These are phyloP conservation scores for Sesamia inferens DNA, from an alignment of 2,888 invertebrate species.

Conservation along the genomic window DNA sequence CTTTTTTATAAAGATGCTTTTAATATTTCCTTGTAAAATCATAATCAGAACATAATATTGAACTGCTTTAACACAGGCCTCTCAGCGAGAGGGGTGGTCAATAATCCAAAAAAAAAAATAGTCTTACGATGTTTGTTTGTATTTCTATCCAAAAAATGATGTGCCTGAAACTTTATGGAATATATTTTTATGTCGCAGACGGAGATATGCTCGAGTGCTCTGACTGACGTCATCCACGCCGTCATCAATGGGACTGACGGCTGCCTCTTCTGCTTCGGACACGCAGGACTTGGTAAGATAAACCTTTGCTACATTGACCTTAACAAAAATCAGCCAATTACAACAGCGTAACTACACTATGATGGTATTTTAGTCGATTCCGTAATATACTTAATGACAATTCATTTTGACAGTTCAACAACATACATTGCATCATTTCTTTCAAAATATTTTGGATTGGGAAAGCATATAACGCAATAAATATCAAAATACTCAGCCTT, in stretches of 20 bases:
- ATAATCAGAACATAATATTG: too few relatives aligned
- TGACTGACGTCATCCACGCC: slow-evolving; percentile 98
- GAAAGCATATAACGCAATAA: neutral
- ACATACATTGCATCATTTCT: neutral
- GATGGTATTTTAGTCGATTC: too few relatives aligned
- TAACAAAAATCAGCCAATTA: neutral
- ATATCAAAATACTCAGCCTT: neutral
- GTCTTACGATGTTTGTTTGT: too few relatives aligned
- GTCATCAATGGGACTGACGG: slow-evolving; percentile 98
- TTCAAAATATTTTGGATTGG: neutral
- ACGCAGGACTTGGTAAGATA: slow-evolving; percentile 94
- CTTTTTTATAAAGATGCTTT: too few relatives aligned
- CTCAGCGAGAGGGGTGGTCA: too few relatives aligned
- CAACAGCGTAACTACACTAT: neutral
- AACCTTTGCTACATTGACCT: neutral
- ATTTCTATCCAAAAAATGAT: neutral
- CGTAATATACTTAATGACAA: neutral
- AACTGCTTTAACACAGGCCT: too few relatives aligned
- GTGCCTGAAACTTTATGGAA: neutral
- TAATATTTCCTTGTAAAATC: too few relatives aligned
- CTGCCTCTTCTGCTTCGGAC: slow-evolving; percentile 96
- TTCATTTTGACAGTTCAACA: neutral
- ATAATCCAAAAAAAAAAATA: too few relatives aligned
- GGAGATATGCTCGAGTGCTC: slow-evolving; percentile 96
- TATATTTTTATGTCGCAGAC: slow-evolving; percentile 91